Percentiles rank a stretch among this genome's conserved stretches.
Evolutionary conservation across 2,888 invertebrate species (phyloP).

Genomic region (Arctia plantaginis): DNA sequence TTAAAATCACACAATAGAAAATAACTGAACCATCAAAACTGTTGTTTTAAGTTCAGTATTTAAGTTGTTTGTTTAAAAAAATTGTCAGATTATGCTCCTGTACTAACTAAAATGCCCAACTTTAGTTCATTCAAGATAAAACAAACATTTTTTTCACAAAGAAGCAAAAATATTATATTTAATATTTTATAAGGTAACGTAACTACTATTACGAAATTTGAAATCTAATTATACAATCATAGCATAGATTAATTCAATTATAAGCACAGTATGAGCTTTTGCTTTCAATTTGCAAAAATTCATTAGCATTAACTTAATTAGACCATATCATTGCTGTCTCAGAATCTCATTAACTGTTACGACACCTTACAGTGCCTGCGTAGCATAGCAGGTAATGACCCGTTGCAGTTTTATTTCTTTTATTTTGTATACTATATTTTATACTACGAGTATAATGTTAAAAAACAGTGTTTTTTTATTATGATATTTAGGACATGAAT

Average conservation of each 20-base stretch:
- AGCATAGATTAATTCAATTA: conserved; percentile 3
- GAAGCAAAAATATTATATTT: not conserved
- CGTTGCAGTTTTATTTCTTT: conserved; percentile 1
- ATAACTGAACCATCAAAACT: not conserved
- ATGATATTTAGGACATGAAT: no score
- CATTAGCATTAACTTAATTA: conserved; percentile 17
- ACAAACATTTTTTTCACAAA: not conserved
- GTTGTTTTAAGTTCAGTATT: not conserved
- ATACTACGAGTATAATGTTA: no score
- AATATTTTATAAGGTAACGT: not conserved
- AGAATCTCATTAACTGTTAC: conserved; percentile 16
- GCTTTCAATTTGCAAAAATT: conserved; percentile 4
- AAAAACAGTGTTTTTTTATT: no score
- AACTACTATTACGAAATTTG: not conserved
- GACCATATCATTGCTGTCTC: conserved; percentile 8
- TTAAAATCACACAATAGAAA: not conserved
- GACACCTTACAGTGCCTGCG: conserved; percentile 1
- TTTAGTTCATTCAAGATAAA: no score
- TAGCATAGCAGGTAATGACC: conserved; percentile 8
- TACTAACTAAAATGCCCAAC: no score
- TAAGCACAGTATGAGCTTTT: conserved; percentile 1
- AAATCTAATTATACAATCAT: not conserved
- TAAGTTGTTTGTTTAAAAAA: no score
- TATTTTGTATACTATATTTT: no score
- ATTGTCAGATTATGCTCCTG: no score